These are phyloP conservation scores for Bettongia penicillata DNA, from an alignment of 2,113 vertebrate genomes.

Conservation along the genomic window DNA sequence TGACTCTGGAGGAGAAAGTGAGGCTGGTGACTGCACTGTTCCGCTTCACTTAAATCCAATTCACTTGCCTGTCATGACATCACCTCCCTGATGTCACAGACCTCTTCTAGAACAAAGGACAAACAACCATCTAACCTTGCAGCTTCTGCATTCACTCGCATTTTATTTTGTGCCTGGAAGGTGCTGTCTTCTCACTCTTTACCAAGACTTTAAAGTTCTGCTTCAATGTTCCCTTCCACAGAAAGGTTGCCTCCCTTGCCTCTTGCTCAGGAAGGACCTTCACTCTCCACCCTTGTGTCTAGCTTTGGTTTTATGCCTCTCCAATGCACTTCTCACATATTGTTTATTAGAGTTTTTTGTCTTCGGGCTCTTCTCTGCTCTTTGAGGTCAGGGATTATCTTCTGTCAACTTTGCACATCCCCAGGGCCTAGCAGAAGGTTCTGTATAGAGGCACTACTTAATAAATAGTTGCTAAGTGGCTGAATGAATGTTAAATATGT, in stretches of 20 bases:
- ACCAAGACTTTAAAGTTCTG: neutral
- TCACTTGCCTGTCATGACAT: too few relatives aligned
- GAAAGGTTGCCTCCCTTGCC: too few relatives aligned
- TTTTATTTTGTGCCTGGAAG: neutral
- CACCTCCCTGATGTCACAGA: too few relatives aligned
- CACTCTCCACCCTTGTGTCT: neutral
- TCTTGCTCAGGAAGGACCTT: neutral
- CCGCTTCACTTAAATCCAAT: too few relatives aligned
- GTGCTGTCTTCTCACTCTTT: neutral
- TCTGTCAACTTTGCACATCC: neutral
- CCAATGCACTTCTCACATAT: neutral
- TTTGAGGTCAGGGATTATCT: neutral
- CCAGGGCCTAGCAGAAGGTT: neutral
- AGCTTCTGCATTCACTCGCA: neutral
- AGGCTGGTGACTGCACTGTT: too few relatives aligned
- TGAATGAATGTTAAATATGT: neutral
- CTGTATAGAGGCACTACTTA: conserved; percentile 30
- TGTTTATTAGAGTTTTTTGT: neutral
- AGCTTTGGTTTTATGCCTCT: neutral
- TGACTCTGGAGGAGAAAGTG: too few relatives aligned
- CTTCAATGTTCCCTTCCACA: neutral
- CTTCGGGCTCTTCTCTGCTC: neutral
- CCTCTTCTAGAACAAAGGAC: too few relatives aligned
- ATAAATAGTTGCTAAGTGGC: conserved; percentile 34
- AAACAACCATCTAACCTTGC: neutral